Percentiles rank a stretch among this genome's conserved stretches.
These are phyloP conservation scores for Kuschelorhynchus macadamiae DNA, from an alignment of 2,888 invertebrate genomes.

Conservation along the genomic window DNA sequence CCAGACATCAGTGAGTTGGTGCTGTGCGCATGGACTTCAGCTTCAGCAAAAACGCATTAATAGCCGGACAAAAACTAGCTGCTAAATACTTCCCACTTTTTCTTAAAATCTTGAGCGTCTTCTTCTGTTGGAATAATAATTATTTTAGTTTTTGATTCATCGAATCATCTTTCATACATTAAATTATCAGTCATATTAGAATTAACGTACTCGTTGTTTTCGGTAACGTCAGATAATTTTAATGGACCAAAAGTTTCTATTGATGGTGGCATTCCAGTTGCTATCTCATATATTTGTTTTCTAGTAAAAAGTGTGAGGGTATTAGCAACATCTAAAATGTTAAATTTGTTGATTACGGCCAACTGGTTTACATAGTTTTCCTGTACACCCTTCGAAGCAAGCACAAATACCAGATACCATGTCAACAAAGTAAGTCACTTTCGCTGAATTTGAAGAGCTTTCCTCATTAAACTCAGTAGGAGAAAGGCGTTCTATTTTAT, in stretches of 20 bases:
- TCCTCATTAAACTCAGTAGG: not conserved
- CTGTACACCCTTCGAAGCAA: not conserved
- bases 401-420: too few relatives aligned
- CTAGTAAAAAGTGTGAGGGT: not conserved
- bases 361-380: not conserved
- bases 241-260: not conserved
- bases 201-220: not conserved
- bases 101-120: not conserved
- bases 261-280: not conserved
- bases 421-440: not conserved
- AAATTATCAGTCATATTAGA: not conserved
- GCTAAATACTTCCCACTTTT: not conserved
- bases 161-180: too few relatives aligned
- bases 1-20: not conserved
- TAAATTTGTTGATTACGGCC: not conserved
- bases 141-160: too few relatives aligned
- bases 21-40: not conserved
- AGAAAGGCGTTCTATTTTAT: not conserved
- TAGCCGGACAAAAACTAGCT: not conserved
- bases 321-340: not conserved
- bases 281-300: not conserved
- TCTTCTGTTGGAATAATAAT: not conserved
- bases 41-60: not conserved
- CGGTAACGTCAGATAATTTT: not conserved
- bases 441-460: not conserved